A percentile compares a stretch with the other conserved stretches of the same genome.
These are phyloP conservation scores for Acanthopleura granulata DNA, from an alignment of 2,888 invertebrate species.

Conservation along the genomic window DNA sequence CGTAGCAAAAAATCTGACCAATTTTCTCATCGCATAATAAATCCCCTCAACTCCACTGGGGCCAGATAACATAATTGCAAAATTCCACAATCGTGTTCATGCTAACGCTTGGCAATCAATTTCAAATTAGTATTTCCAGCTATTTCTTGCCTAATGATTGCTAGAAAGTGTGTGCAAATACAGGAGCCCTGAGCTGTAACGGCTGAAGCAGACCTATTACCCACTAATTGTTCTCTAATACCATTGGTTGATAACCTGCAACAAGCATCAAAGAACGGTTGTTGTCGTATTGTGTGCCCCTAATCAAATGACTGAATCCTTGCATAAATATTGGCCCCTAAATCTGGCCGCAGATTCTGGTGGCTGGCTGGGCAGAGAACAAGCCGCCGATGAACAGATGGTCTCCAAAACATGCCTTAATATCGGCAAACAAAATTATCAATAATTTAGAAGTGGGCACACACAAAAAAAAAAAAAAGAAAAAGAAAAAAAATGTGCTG, in stretches of 20 bases:
- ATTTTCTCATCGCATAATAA: too few species aligned
- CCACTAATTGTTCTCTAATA: background rate
- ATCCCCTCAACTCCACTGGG: too few species aligned
- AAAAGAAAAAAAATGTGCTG: background rate
- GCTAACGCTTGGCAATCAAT: too few species aligned
- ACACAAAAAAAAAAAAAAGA: background rate
- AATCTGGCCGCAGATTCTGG: background rate
- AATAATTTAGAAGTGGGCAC: background rate
- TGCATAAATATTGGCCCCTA: background rate
- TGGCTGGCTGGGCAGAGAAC: background rate
- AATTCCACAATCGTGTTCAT: too few species aligned
- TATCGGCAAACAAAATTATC: conserved; percentile 2
- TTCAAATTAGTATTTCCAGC: too few species aligned
- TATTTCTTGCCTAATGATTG: too few species aligned
- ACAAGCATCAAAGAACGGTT: background rate
- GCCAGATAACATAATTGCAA: too few species aligned
- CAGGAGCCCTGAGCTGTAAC: background rate
- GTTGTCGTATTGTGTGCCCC: background rate
- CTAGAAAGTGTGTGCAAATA: too few species aligned
- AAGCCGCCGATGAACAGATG: background rate
- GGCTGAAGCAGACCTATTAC: background rate
- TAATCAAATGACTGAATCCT: background rate
- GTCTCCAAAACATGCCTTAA: background rate
- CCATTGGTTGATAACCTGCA: background rate
- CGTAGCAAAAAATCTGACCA: too few species aligned